A percentile compares a stretch with the other conserved stretches of the same genome.
Evolutionary conservation across 2,888 invertebrate species (phyloP).

Genomic region (Teleogryllus oceanicus): DNA sequence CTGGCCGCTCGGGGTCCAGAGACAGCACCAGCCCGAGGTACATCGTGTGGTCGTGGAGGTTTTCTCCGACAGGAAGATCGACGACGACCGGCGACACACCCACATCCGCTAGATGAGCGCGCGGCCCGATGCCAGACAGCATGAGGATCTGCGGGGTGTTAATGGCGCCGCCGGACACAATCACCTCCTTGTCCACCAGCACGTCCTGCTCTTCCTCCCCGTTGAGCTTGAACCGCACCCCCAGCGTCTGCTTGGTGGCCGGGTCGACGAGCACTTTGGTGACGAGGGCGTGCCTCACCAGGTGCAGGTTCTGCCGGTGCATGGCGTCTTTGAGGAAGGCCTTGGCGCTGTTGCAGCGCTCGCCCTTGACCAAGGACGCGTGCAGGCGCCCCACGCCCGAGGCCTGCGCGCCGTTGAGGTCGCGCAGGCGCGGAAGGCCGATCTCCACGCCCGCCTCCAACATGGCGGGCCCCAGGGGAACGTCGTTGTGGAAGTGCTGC

Average conservation of each 20-base stretch:
- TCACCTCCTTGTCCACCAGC: slow-evolving; percentile 31
- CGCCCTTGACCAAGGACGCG: background rate
- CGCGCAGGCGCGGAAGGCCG: background rate
- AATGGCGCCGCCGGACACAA: slow-evolving; percentile 34
- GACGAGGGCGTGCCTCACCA: slow-evolving; percentile 37
- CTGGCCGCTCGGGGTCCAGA: background rate
- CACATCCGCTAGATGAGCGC: slow-evolving; percentile 37
- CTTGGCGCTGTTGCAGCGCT: background rate
- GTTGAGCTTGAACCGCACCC: slow-evolving; percentile 30
- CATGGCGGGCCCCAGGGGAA: background rate
- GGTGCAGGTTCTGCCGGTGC: slow-evolving; percentile 37
- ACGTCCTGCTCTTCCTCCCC: slow-evolving; percentile 11
- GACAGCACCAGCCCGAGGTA: slow-evolving; percentile 40
- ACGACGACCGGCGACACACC: slow-evolving; percentile 42
- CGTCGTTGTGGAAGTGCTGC: background rate
- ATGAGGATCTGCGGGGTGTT: slow-evolving; percentile 34
- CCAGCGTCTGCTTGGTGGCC: slow-evolving; percentile 21
- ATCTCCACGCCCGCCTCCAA: background rate
- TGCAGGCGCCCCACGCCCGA: background rate
- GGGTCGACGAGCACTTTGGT: slow-evolving; percentile 35
- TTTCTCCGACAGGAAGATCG: slow-evolving; percentile 45
- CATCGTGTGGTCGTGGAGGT: slow-evolving; percentile 45
- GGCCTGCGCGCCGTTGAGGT: background rate
- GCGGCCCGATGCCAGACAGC: slow-evolving; percentile 34
- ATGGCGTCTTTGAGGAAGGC: slow-evolving; percentile 21